Evolutionary conservation across 2,797 vertebrate genomes (phyloP), one percentile per base, ranked within the genome.

Genomic region (Glyptemys insculpta): DNA sequence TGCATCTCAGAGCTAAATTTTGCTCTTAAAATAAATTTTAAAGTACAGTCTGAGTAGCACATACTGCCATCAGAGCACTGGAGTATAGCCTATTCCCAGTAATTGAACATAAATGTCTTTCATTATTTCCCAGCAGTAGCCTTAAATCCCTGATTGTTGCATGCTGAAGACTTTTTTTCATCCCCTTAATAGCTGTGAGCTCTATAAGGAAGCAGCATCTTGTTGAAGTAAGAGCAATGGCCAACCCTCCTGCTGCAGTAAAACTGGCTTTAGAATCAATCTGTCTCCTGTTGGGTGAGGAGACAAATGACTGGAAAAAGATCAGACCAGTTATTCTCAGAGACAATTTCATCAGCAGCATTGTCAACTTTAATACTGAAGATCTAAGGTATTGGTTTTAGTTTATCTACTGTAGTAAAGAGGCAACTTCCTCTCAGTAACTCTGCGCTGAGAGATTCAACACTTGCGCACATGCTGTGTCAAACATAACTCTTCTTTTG

Each of bases 241-340:
- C 93, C 93, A 98, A 97, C 97, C 97, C 95, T 21, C 97, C 97
- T 27, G 94, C 97, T 72, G 96, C 96, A 29, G 94, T 98, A 93
- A 96, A 97, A 94, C 97, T 96, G 97, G 97, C 97, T 83, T 91
- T 94, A 92, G 97, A 92, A 94, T 97, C 98, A 86, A 98, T 98
- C 95, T 97, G 94, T 86, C 95, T 97, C 93, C 93, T 96, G 91
- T 94, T 97, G 84, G 98, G 97, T 96, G 98, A 98, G 97, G 98
- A 98, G 97, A 98, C 98, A 93, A 97, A 89, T 98, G 99, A 99
- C 98, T 99, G 98, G 98, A 99, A 98, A 99, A 99, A 98, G 98
- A 99, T 99, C 98, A 99, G 99, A 98, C 99, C 98, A 98, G 98
- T 99, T 99, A 99, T 99, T 98, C 98, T 99, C 98, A 98, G 98